Evolutionary conservation across 2,888 invertebrate species (phyloP).

Genomic region (Trissoscelio sp.): DNA sequence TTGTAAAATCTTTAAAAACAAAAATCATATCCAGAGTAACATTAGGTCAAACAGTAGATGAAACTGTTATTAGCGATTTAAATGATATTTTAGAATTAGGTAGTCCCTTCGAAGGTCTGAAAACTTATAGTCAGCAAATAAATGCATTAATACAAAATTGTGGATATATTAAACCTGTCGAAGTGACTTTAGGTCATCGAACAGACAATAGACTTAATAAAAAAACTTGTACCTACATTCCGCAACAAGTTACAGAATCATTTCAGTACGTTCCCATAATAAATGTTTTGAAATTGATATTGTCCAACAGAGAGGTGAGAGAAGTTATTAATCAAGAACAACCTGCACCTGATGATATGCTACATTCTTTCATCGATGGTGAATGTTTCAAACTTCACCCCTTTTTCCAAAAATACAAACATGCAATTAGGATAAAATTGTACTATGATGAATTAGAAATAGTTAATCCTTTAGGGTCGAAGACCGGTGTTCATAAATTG

Average conservation of each 20-base stretch:
- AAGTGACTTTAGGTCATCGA: constrained; percentile 48
- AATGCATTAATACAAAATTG: constrained; percentile 46
- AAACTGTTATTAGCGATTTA: constrained; percentile 3
- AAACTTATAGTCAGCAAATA: constrained; percentile 51
- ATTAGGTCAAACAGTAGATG: neutral
- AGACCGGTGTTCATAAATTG: constrained; percentile 64
- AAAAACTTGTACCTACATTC: constrained; percentile 34
- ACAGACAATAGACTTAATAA: constrained; percentile 45
- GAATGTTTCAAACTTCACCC: constrained; percentile 43
- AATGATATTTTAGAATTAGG: constrained; percentile 36
- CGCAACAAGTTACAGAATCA: constrained; percentile 55
- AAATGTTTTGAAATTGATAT: constrained; percentile 47
- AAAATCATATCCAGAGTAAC: constrained; percentile 8
- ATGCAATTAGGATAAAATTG: constrained; percentile 49
- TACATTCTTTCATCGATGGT: constrained; percentile 54
- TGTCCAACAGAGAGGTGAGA: constrained; percentile 49
- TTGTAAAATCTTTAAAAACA: constrained; percentile 21
- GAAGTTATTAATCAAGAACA: constrained; percentile 50
- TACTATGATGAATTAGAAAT: constrained; percentile 68
- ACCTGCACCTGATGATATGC: constrained; percentile 44
- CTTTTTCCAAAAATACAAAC: constrained; percentile 47
- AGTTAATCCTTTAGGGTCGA: constrained; percentile 32
- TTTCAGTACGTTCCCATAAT: constrained; percentile 67
- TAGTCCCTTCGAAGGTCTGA: constrained; percentile 45
- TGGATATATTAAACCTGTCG: constrained; percentile 44